phyloP scores from a whole-genome alignment of 92 coral and sea anemone genomes.

The Umimayanthus chanpuru region DNA sequence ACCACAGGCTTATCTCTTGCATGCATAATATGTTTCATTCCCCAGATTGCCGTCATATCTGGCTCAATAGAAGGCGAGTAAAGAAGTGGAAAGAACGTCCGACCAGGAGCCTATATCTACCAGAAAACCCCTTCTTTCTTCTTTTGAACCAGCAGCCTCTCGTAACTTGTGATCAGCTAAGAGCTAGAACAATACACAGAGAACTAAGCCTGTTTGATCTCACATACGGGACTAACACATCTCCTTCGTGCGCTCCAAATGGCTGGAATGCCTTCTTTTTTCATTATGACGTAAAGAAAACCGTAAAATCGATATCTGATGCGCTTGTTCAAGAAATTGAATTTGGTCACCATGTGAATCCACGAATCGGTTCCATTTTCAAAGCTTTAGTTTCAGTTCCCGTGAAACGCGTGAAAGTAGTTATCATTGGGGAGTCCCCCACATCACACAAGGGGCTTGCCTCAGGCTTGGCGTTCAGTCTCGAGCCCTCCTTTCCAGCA shows the following conservation, averaged over 20 bases:
- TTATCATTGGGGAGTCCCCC: slow-evolving; percentile 29
- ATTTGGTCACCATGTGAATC: slow-evolving; percentile 25
- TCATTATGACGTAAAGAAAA: slow-evolving; percentile 13
- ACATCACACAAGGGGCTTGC: slow-evolving; percentile 25
- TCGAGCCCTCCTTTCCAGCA: slow-evolving; percentile 38
- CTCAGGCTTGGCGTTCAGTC: slow-evolving; percentile 29
- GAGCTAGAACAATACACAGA: slow-evolving; percentile 22
- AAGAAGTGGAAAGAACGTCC: background rate
- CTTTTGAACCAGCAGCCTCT: slow-evolving; percentile 1
- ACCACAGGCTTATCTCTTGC: no score
- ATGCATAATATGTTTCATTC: background rate
- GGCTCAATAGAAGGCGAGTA: background rate
- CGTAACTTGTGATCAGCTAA: slow-evolving; percentile 2
- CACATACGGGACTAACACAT: slow-evolving; percentile 32
- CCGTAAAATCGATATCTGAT: slow-evolving; percentile 15
- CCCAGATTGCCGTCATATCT: background rate
- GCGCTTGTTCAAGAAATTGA: slow-evolving; percentile 45
- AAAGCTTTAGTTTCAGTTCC: slow-evolving; percentile 32
- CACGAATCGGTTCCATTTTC: slow-evolving; percentile 26
- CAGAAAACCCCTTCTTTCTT: slow-evolving; percentile 14
- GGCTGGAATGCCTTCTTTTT: slow-evolving; percentile 45
- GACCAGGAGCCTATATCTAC: slow-evolving; percentile 5
- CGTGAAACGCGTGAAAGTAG: slow-evolving; percentile 11
- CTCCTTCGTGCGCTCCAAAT: slow-evolving; percentile 35
- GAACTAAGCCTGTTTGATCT: slow-evolving; percentile 33